phyloP scores from a whole-genome alignment of 2,888 invertebrate genomes.

The Sinhomidia bicolor region DNA sequence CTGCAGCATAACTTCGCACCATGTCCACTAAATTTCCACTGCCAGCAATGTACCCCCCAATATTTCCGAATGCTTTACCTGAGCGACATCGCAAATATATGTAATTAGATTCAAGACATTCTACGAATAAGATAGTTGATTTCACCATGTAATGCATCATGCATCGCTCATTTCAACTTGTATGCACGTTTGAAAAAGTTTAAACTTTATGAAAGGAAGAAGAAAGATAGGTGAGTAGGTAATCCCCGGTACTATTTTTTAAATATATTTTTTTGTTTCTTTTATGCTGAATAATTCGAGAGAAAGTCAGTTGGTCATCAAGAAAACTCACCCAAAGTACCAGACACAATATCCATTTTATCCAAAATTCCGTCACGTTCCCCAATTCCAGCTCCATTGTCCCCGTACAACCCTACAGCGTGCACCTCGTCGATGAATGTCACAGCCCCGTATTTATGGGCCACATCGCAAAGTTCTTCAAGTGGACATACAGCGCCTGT shows the following conservation, averaged over 20 bases:
- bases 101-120: no score
- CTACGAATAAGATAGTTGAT: no score
- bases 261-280: no score
- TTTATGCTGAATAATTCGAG: no score
- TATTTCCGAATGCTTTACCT: conserved; percentile 96
- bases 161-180: no score
- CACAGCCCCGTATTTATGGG: conserved; percentile 95
- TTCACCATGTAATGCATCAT: no score
- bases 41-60: conserved; percentile 94
- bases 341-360: conserved; percentile 95
- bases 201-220: no score
- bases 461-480: conserved; percentile 93
- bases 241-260: no score
- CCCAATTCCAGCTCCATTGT: conserved; percentile 96
- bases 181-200: no score
- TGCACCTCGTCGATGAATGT: conserved; percentile 99
- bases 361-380: conserved; percentile 91
- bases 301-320: no score
- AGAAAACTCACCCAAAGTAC: conserved; percentile 88
- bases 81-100: no score
- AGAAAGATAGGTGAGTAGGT: no score
- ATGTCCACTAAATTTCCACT: conserved; percentile 91
- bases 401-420: conserved; percentile 97
- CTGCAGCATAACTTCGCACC: conserved; percentile 96
- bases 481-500: conserved; percentile 97